Base-by-base conservation (phyloP, 2,888 invertebrate species). In the Sphinx pinastri region DNA sequence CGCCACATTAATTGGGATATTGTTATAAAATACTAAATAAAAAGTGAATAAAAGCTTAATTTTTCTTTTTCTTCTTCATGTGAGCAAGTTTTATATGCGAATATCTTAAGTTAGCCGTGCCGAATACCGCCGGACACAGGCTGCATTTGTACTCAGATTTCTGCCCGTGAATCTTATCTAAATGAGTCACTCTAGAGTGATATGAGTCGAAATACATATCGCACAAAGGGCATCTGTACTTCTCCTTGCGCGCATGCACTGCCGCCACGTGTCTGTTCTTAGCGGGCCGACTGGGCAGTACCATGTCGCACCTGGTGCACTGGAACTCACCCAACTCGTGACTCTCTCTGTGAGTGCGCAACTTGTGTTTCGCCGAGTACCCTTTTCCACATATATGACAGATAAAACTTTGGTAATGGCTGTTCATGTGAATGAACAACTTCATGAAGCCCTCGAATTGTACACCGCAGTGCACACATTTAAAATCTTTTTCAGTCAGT, bases 341-440 rank as follows among this genome's bases (percentile, higher is more conserved):
- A 67, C 81, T 79, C 16, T 78, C 81, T 52, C 87, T 82, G 71
- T 95, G 94, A 19, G 91, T 83, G 59, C 88, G 83, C 49, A 94
- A 82, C 59, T 92, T 91, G 8, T 90, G 86, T n/a, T 84, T 84
- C 16, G 86, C 86, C 1, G 92, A 88, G 76, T 88, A 94, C 4
- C 89, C 90, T 76, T 94, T 94, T 0, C 94, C 94, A 71, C 94
- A 94, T 1, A 84, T 84, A 49, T 88, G 81, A 70, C 94, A 94
- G 10, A 94, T 87, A 71, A 83, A 90, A 67, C 87, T 88, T 73
- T 88, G 90, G 68, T 91, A 87, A 79, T 94, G 93, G 69, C 85
- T 82, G 75, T 94, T 94, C 86, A 94, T 93, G 57, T 94, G 90
- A 5, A 79, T 75, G 16, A 84, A 83, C 3, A 92, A 76, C n/a